Evolutionary conservation across 2,113 vertebrate species (phyloP).

Genomic region (Albula goreensis): DNA sequence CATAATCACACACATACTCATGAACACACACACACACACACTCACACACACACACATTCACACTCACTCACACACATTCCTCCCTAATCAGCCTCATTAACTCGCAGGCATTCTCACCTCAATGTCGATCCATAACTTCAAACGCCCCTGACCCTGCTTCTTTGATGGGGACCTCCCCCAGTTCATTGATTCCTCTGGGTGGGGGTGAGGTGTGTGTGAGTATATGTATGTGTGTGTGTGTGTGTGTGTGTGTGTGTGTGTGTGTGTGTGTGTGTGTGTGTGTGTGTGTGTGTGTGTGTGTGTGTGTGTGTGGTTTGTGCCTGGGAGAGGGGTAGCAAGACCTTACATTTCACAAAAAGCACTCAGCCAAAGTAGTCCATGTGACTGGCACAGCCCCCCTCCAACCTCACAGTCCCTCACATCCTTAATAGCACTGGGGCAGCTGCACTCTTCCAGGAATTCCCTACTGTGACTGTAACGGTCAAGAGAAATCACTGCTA

Average conservation of each 20-base stretch:
- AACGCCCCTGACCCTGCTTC: conserved; percentile 13
- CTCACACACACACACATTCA: not conserved
- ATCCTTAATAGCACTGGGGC: not conserved
- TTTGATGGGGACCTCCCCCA: conserved; percentile 25
- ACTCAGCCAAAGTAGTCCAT: not conserved
- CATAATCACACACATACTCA: not conserved
- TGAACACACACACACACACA: not conserved
- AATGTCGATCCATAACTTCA: conserved; percentile 31
- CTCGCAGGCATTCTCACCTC: conserved; percentile 7
- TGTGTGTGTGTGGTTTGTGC: not conserved
- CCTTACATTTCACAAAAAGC: not conserved
- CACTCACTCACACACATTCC: not conserved
- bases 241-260: not conserved
- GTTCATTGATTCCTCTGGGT: conserved; percentile 12
- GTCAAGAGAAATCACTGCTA: not conserved
- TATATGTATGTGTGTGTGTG: not conserved
- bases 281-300: not conserved
- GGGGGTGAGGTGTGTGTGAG: not conserved
- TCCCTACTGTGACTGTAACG: not conserved
- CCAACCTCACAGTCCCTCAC: not conserved
- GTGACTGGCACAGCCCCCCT: not conserved
- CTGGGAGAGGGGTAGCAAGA: not conserved
- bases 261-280: not conserved
- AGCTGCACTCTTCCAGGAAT: not conserved
- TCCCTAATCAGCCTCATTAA: conserved; percentile 8